A percentile compares a stretch with the other conserved stretches of the same genome.
These are phyloP conservation scores for Oplegnathus fasciatus DNA, from an alignment of 2,113 vertebrate species.

Conservation along the genomic window DNA sequence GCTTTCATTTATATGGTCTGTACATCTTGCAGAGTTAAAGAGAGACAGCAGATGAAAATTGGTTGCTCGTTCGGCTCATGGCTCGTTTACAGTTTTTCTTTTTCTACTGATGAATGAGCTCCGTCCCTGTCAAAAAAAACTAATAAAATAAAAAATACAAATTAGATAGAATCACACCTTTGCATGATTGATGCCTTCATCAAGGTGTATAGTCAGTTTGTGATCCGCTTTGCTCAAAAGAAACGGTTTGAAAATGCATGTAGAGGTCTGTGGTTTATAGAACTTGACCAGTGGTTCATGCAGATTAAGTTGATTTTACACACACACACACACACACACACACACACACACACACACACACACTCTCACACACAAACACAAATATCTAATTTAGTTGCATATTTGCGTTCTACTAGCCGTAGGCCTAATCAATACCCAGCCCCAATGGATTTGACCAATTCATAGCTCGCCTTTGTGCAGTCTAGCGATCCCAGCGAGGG, in stretches of 20 bases:
- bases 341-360: conserved; percentile 23
- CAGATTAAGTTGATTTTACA: conserved; percentile 41
- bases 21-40: neutral
- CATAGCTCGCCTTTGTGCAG: conserved; percentile 78
- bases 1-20: neutral
- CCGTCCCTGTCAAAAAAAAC: neutral
- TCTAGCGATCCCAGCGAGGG: conserved; percentile 66
- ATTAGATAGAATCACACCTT: neutral
- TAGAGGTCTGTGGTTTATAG: neutral
- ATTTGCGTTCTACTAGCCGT: conserved; percentile 74
- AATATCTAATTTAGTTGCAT: conserved; percentile 79
- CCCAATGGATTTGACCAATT: conserved; percentile 78
- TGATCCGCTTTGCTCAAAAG: neutral
- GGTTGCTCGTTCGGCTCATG: neutral
- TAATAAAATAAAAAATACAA: neutral
- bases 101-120: neutral
- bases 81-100: neutral
- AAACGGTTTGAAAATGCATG: neutral
- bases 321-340: conserved; percentile 3
- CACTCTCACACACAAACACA: conserved; percentile 32
- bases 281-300: neutral
- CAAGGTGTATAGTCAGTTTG: neutral
- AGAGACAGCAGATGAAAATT: neutral
- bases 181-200: neutral
- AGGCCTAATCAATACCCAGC: conserved; percentile 81